These are phyloP conservation scores for crab-eating macaque (Macaca fascicularis) DNA, from an alignment of 2,113 vertebrate genomes.

Conservation along the genomic window T2T-MFA8v1.1 NC_088377.1:152758001-152758500, in stretches of 20 bases:
- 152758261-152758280: constrained; percentile 54
- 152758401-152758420: constrained; percentile 35
- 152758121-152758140: neutral
- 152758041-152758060: neutral
- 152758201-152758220: neutral
- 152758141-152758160: neutral
- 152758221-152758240: constrained; percentile 31
- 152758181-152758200: neutral
- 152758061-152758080: neutral
- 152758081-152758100: neutral
- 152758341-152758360: constrained; percentile 49
- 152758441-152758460: neutral
- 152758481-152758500: neutral
- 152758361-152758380: constrained; percentile 55
- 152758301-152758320: constrained; percentile 41
- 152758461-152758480: constrained; percentile 2
- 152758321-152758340: constrained; percentile 38
- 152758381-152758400: neutral
- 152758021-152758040: neutral
- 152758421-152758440: neutral
- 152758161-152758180: neutral
- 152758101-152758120: neutral
- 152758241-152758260: constrained; percentile 34
- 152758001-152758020: neutral
- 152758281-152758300: constrained; percentile 22